Percentiles rank a stretch among this genome's conserved stretches.
Evolutionary conservation across 1,140 invertebrate genomes (phyloP).

Genomic region (Pectinophora gossypiella): DNA sequence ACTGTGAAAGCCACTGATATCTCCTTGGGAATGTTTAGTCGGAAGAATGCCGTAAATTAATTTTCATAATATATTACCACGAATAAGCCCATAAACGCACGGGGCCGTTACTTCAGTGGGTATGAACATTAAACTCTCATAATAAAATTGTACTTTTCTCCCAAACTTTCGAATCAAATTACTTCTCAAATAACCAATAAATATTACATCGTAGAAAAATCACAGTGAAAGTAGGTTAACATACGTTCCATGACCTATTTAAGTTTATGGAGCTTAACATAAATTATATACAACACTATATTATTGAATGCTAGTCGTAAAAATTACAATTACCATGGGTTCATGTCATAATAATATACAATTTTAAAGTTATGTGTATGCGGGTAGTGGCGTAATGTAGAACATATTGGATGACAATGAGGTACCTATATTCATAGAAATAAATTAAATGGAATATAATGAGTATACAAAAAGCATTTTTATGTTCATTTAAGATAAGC

Average conservation of each 20-base stretch:
- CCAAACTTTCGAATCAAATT: conserved; percentile 12
- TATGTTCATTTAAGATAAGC: no score
- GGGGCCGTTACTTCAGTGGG: background rate
- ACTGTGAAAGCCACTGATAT: background rate
- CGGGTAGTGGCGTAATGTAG: background rate
- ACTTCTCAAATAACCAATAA: background rate
- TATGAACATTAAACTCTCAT: background rate
- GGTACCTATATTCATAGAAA: no score
- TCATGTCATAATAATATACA: no score
- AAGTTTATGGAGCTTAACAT: conserved; percentile 13
- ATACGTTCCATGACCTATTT: conserved; percentile 16
- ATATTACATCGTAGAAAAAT: conserved; percentile 15
- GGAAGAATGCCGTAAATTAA: background rate
- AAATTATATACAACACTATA: conserved; percentile 7
- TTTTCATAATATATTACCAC: background rate
- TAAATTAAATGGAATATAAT: no score
- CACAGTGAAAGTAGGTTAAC: conserved; percentile 48
- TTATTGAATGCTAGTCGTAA: conserved; percentile 3
- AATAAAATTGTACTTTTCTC: background rate
- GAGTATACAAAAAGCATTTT: background rate
- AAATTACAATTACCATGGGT: background rate
- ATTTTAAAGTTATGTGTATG: background rate
- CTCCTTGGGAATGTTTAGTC: background rate
- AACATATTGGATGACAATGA: background rate
- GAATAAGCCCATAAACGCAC: background rate